Evolutionary conservation across 2,113 vertebrate species (phyloP).

Genomic region (Melanerpes formicivorus): DNA sequence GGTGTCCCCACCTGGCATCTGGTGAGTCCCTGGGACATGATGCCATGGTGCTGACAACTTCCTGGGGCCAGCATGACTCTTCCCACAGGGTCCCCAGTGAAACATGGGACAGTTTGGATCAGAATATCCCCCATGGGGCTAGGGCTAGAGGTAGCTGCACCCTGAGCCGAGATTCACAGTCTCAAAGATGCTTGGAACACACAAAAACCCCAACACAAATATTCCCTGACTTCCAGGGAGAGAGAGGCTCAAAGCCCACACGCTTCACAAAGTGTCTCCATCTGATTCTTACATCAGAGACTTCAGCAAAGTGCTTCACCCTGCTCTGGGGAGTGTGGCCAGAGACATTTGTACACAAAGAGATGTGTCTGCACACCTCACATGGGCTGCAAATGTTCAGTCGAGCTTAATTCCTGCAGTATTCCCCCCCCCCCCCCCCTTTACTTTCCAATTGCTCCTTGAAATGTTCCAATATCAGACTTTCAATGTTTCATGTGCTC

Average conservation of each 20-base stretch:
- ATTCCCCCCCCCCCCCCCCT: too few species aligned
- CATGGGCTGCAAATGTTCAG: rapidly evolving
- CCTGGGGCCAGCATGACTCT: neutral
- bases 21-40: rapidly evolving
- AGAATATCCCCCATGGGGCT: rapidly evolving
- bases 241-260: rapidly evolving
- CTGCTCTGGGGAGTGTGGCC: neutral
- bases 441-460: neutral
- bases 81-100: neutral
- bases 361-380: rapidly evolving
- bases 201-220: rapidly evolving
- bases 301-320: neutral
- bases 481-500: rapidly evolving
- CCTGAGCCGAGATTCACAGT: rapidly evolving
- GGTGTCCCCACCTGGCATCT: neutral
- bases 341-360: rapidly evolving
- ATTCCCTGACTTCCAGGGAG: rapidly evolving
- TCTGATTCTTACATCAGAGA: neutral
- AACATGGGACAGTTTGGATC: rapidly evolving
- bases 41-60: neutral
- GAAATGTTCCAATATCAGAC: neutral
- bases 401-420: neutral
- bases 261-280: rapidly evolving
- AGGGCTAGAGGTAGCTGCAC: neutral
- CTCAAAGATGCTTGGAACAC: rapidly evolving